Evolutionary conservation across 2,113 vertebrate genomes (phyloP).

Genomic region (Opisthocomus hoazin): DNA sequence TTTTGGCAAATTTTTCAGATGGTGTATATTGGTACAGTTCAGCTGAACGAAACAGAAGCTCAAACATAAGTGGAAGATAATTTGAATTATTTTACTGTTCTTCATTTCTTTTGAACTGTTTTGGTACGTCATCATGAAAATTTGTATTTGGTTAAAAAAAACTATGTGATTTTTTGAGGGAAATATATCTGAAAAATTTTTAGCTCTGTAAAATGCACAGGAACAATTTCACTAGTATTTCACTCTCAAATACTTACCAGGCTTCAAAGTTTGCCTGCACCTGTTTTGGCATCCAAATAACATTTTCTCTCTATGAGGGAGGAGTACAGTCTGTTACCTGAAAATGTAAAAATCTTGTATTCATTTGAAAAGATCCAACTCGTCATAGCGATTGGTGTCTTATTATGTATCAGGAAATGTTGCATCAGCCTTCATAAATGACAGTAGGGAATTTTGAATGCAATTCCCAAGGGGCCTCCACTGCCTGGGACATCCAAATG

Average conservation of each 20-base stretch:
- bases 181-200: background rate
- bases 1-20: background rate
- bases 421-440: background rate
- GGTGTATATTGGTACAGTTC: background rate
- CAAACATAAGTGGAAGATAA: background rate
- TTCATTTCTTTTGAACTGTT: background rate
- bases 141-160: background rate
- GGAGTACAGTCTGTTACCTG: background rate
- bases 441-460: background rate
- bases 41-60: background rate
- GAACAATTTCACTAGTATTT: background rate
- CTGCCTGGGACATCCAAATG: background rate
- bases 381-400: rapidly evolving
- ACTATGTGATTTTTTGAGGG: background rate
- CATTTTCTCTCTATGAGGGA: background rate
- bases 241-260: background rate
- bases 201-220: background rate
- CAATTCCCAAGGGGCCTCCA: background rate
- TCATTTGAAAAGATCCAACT: background rate
- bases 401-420: background rate
- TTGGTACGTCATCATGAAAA: background rate
- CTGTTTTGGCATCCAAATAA: background rate
- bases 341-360: background rate
- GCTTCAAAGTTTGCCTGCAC: background rate
- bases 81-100: background rate